These are phyloP conservation scores for Coenonympha glycerion DNA, from an alignment of 2,888 invertebrate species.

Conservation along the genomic window DNA sequence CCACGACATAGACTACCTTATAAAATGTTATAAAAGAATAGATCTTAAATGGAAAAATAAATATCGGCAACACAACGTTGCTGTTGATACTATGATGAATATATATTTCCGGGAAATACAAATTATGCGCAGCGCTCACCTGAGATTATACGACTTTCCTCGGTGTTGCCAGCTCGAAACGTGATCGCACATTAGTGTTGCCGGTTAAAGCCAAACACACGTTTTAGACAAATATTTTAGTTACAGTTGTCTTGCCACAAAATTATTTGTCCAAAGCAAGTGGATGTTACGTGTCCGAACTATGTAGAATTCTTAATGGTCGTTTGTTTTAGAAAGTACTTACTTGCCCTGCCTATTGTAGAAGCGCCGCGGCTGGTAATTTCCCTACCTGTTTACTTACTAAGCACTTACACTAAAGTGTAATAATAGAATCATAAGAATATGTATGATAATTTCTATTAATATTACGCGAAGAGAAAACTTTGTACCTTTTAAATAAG, in stretches of 20 bases:
- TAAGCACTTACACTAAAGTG: no score
- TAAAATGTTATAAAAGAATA: no score
- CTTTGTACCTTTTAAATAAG: no score
- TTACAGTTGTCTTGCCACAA: conserved; percentile 20
- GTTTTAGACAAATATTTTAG: conserved; percentile 32
- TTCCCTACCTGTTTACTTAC: background rate
- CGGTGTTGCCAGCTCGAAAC: conserved; percentile 43
- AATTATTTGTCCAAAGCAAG: conserved; percentile 23
- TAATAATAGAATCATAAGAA: no score
- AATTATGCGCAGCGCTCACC: conserved; percentile 39
- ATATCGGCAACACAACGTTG: background rate
- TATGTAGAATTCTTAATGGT: conserved; percentile 10
- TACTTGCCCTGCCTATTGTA: no score
- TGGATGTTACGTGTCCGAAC: conserved; percentile 17
- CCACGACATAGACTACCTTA: no score
- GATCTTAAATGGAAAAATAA: no score
- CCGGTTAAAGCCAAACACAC: conserved; percentile 56
- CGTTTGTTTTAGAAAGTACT: conserved; percentile 12
- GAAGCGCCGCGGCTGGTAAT: conserved; percentile 1
- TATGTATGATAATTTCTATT: no score
- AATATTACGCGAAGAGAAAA: no score
- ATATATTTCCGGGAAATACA: conserved; percentile 17
- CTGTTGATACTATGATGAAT: background rate
- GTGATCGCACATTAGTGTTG: conserved; percentile 58
- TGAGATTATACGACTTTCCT: conserved; percentile 25